Percentiles rank a stretch among this genome's conserved stretches.
Evolutionary conservation across 2,888 invertebrate genomes (phyloP).

Genomic region (Euzetes globulus): DNA sequence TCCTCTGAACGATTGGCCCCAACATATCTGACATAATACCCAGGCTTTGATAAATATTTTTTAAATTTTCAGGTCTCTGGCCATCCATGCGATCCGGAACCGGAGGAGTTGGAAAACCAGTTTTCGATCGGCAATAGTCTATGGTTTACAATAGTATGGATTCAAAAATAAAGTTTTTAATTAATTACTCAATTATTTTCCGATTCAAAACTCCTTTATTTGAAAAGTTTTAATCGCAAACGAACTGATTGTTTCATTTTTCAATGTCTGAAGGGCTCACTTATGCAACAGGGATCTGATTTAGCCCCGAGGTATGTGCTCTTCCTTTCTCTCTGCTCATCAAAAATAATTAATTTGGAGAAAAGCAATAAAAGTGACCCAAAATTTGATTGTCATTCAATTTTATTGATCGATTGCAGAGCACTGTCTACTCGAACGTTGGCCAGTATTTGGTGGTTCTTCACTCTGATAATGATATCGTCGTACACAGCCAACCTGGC

Average conservation of each 20-base stretch:
- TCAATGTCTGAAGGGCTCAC: conserved; percentile 42
- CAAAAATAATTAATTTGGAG: background rate
- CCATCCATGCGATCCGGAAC: conserved; percentile 39
- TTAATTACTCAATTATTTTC: background rate
- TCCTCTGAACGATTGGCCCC: too few relatives aligned
- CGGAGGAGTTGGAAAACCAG: conserved; percentile 38
- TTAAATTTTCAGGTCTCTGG: background rate
- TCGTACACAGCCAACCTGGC: conserved; percentile 41
- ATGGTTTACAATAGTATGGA: conserved; percentile 44
- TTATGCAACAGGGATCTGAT: conserved; percentile 52
- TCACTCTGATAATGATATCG: conserved; percentile 39
- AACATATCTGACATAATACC: too few relatives aligned
- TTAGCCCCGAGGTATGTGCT: conserved; percentile 35
- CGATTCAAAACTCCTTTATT: background rate
- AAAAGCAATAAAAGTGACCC: background rate
- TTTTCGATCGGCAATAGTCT: conserved; percentile 40
- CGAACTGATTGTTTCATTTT: background rate
- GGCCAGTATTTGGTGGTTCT: conserved; percentile 40
- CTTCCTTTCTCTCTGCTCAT: background rate
- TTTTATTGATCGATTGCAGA: conserved; percentile 3
- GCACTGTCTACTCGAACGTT: conserved; percentile 38
- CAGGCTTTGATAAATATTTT: background rate
- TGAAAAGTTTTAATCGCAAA: background rate
- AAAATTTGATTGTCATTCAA: background rate
- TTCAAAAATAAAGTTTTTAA: background rate